Evolutionary conservation across 2,113 vertebrate species (phyloP), one percentile per base, ranked within the genome.

Genomic region (Orientallactaga bullata): DNA sequence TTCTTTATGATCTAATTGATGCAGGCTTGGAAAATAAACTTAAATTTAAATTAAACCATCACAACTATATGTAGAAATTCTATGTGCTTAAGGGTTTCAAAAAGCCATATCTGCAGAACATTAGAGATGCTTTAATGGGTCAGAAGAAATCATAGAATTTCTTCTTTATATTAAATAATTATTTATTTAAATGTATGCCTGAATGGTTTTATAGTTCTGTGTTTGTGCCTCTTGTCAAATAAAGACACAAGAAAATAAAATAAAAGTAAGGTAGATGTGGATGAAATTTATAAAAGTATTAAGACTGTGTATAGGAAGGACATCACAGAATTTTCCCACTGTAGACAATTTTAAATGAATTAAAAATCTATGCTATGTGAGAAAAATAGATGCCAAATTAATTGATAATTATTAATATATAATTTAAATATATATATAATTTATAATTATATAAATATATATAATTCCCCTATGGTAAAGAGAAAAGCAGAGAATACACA

Each of bases 311-410:
- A 9, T 68, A 32, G 78, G 51, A 24, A 81, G 30, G 68, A 91
- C 81, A 84, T n/a, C 11, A 51, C 35, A 88, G 20, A 87, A 61
- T 35, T 93, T 90, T 93, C 55, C 28, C 12, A 77, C 26, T 87
- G 24, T 85, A 39, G 15, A 79, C 58, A 85, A 58, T 55, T 55
- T 55, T 88, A 68, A 51, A 95, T 39, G 11, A 63, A n/a, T 51
- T 81, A 78, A 47, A 94, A 81, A 80, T 87, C 42, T 91, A 93
- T 78, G 28, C 7, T 61, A 95, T 78, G 11, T 15, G 90, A 55
- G 47, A 91, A 89, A 15, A 80, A 82, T 85, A 3, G 21, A 32
- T 86, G 13, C 35, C 95, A 89, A 93, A 92, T 71, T 90, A 92
- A 85, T 9, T 87, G 28, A 85, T 24, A 13, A n/a, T n/a, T n/a